A percentile compares a stretch with the other conserved stretches of the same genome.
phyloP scores from a whole-genome alignment of 2,888 invertebrate genomes.

The Pseudococcus jackbeardsleyi region DNA sequence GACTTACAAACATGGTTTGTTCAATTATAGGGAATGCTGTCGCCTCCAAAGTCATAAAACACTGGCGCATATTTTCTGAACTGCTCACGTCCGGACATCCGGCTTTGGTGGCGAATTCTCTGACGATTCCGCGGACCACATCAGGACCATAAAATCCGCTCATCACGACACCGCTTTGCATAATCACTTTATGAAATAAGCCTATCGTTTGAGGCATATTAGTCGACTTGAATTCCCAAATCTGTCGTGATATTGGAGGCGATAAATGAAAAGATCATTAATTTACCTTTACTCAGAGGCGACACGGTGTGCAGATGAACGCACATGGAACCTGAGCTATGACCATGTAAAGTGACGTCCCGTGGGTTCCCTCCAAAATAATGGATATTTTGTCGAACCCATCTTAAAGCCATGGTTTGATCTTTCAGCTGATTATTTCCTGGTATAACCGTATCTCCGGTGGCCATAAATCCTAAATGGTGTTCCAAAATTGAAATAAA shows the following conservation, averaged over 20 bases:
- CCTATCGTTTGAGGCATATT: not conserved
- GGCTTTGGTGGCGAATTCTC: slow-evolving; percentile 36
- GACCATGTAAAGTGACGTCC: slow-evolving; percentile 63
- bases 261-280: not conserved
- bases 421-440: not conserved
- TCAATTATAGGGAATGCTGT: not conserved
- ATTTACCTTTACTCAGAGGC: slow-evolving; percentile 63
- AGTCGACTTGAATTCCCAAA: not conserved
- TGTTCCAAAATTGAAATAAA: too few species aligned
- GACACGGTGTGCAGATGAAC: slow-evolving; percentile 62
- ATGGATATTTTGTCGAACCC: not conserved
- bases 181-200: slow-evolving; percentile 76
- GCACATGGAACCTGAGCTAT: slow-evolving; percentile 61
- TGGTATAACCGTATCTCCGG: not conserved
- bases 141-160: slow-evolving; percentile 72
- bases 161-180: slow-evolving; percentile 79
- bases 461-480: not conserved
- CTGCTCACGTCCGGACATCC: slow-evolving; percentile 43
- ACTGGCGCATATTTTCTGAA: slow-evolving; percentile 46
- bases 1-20: slow-evolving; percentile 9
- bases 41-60: slow-evolving; percentile 22
- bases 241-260: not conserved
- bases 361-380: slow-evolving; percentile 63
- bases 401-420: not conserved
- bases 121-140: slow-evolving; percentile 15